A percentile compares a stretch with the other conserved stretches of the same genome.
Evolutionary conservation across 2,113 vertebrate species (phyloP).

Genomic region (Merops nubicus): DNA sequence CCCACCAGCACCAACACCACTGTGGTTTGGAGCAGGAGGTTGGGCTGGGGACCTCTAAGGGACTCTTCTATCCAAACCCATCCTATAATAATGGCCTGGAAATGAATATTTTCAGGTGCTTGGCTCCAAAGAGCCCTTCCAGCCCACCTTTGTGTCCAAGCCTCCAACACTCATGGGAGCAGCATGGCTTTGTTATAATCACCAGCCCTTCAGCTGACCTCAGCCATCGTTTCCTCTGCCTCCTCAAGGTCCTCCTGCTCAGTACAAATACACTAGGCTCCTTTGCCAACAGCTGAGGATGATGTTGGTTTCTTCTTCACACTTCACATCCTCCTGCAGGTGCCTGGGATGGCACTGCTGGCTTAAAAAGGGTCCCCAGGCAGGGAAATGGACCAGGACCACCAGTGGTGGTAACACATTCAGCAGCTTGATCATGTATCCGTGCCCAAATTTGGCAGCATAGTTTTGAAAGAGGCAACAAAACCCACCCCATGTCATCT

Average conservation of each 20-base stretch:
- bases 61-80: not conserved
- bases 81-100: not conserved
- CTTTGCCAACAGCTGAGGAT: not conserved
- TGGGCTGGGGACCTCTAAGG: not conserved
- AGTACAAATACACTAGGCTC: fast-evolving
- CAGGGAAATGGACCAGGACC: no score
- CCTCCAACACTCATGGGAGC: not conserved
- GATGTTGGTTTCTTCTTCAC: not conserved
- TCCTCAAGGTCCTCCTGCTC: not conserved
- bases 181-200: not conserved
- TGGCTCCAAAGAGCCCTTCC: not conserved
- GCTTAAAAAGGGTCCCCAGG: no score
- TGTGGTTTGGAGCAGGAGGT: not conserved
- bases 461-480: no score
- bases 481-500: no score
- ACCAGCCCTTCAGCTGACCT: not conserved
- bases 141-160: not conserved
- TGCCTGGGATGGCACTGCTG: not conserved
- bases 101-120: not conserved
- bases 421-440: no score
- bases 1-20: fast-evolving
- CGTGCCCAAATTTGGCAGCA: no score
- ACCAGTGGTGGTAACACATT: no score
- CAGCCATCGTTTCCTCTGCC: not conserved
- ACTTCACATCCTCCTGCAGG: not conserved